Base-by-base conservation (phyloP, 2,113 vertebrate genomes). In the Plecotus auritus region DNA sequence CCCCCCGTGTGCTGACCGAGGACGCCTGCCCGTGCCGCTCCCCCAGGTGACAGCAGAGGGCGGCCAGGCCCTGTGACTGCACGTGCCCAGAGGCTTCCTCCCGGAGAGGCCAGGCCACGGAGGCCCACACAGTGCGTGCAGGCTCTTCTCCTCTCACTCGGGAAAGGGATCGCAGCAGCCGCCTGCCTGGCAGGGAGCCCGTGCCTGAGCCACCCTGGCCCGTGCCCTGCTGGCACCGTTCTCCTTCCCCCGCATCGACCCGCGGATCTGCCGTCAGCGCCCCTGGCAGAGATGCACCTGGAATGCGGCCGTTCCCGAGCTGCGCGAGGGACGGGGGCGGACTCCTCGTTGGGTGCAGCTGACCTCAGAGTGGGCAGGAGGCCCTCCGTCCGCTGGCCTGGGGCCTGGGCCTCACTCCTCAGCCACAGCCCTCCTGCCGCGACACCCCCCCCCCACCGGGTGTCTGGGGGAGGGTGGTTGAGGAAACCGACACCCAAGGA, bases 261-360 rank as follows among this genome's bases (percentile, higher is more conserved):
- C 61, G 45, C 66, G 10, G 67, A 17, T n/a, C 83, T 73, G 6
- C 7, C 12, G 56, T 82, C 80, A 61, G 56, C 56, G 14, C 84
- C 37, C 59, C 61, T 9, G 35, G 80, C 51, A 42, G 66, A 66
- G 32, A 13, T 0, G 1, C 2, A 6, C 32, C 1, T 4, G 23
- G 40, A 66, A 14, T 1, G 0, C 0, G 42, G 72, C 18, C 12
- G 12, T 17, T 35, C 72, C 84, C 5, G 49, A 40, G 69, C 69
- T 30, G 11, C n/a, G 40, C 0, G 0, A 4, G 78, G 32, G 51
- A 23, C 0, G 0, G 54, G 51, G 5, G 14, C 22, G 32, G 49
- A 35, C 20, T n/a, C 26, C 78, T 7, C 9, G 83, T 45, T 26
- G 11, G 28, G 4, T 12, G 54, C 77, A 5, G 51, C 76, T 13